Percentiles rank a stretch among this genome's conserved stretches.
These are phyloP conservation scores for Microcebus jonahi DNA, from an alignment of 2,113 vertebrate genomes.

Conservation along the genomic window DNA sequence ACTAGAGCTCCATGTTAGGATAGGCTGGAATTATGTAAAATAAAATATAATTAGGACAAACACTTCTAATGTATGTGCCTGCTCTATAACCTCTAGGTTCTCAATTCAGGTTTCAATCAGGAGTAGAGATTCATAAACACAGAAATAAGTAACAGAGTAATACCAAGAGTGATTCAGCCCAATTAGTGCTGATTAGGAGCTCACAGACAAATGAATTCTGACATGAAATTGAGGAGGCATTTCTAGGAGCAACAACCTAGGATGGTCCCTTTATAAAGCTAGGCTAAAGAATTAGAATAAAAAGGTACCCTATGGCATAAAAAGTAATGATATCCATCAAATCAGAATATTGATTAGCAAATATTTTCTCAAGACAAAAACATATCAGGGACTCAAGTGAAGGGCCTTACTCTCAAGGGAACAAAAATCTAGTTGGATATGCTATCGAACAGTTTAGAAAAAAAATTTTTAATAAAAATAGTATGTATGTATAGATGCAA, in stretches of 20 bases:
- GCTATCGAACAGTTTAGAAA: background rate
- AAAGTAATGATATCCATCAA: background rate
- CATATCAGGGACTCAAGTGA: background rate
- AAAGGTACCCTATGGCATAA: background rate
- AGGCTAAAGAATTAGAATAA: background rate
- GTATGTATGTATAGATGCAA: background rate
- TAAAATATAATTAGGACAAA: conserved; percentile 12
- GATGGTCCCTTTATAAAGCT: background rate
- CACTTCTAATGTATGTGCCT: background rate
- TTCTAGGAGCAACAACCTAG: background rate
- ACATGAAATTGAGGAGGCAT: background rate
- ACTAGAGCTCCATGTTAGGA: background rate
- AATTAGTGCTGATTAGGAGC: background rate
- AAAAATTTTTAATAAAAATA: background rate
- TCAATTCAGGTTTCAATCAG: background rate
- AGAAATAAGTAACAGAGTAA: background rate
- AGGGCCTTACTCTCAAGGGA: background rate
- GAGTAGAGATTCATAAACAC: background rate
- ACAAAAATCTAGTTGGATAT: conserved; percentile 18
- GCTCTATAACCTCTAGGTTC: background rate
- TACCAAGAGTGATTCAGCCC: background rate
- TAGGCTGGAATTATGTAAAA: background rate
- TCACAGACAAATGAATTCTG: background rate
- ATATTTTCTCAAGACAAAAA: conserved; percentile 51
- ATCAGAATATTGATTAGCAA: conserved; percentile 20